Evolutionary conservation across 2,888 invertebrate species (phyloP).

Genomic region (Callosobruchus maculatus): DNA sequence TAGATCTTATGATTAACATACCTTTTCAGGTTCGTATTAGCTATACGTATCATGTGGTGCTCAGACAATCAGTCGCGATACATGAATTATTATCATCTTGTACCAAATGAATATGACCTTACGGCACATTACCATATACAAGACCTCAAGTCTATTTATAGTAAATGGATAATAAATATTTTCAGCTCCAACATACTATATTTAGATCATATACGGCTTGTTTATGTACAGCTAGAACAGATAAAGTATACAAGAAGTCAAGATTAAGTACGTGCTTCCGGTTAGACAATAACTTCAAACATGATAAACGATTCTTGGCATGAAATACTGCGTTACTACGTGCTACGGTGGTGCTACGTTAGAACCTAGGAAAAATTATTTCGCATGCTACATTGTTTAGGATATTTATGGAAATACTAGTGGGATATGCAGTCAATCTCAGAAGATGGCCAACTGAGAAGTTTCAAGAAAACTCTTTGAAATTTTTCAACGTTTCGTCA

Average conservation of each 20-base stretch:
- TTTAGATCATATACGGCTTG: conserved; percentile 14
- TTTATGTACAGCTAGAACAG: conserved; percentile 11
- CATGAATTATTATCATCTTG: conserved; percentile 1
- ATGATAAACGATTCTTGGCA: not conserved
- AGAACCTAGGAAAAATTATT: no score
- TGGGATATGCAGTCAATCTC: no score
- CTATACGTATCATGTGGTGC: not conserved
- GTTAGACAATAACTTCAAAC: not conserved
- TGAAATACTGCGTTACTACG: no score
- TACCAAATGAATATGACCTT: conserved; percentile 34
- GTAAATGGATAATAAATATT: conserved; percentile 19
- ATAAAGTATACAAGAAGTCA: conserved; percentile 2
- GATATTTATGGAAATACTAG: no score
- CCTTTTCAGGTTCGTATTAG: not conserved
- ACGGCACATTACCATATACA: conserved; percentile 24
- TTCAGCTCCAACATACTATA: conserved; percentile 17
- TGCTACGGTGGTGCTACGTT: no score
- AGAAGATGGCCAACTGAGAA: no score
- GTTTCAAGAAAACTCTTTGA: no score
- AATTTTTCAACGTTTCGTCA: no score
- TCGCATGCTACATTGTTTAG: no score
- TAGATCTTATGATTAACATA: no score
- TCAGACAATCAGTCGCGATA: not conserved
- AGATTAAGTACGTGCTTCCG: not conserved
- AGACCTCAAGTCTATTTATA: conserved; percentile 20